Evolutionary conservation across 2,888 invertebrate genomes (phyloP), one percentile per base, ranked within the genome.

Genomic region (Deilephila elpenor): DNA sequence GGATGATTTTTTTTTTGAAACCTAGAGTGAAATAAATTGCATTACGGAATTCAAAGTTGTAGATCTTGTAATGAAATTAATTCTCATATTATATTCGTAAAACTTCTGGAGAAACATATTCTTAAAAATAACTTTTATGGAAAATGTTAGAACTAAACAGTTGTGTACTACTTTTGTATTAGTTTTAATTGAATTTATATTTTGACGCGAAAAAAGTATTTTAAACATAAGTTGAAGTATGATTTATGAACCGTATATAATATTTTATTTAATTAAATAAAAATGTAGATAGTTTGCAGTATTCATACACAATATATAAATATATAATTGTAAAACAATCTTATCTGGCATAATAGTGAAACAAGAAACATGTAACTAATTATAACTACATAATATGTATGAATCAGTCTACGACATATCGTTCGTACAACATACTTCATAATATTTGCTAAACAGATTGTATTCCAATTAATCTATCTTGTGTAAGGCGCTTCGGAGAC

Each of bases 291-390:
- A 44, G 44, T 44, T 44, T 44, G 44, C 44, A 44, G 0, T 44
- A 44, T 44, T 3, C 44, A 44, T 44, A 14, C 14, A 44, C 44
- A 44, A 44, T 44, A 44, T 44, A 44, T 44, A 14, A 44, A 44
- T 44, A 44, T 44, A 25, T 25, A 25, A 25, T 25, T 25, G 11
- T 44, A 44, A 11, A 44, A 44, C 44, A 44, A 44, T 44, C 14
- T 11, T 11, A 44, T 44, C 11, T 44, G 11, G 44, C 44, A 44
- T 44, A 3, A 14, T 44, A 44, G 3, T 44, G 14, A 56, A 56
- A 56, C 56, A n/a, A 56, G 56, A 56, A 56, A 56, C 56, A 56
- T 56, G 56, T 56, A 56, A 56, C n/a, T 56, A 17, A 56, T 56
- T 56, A 56, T 56, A 56, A 56, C 56, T 56, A 56, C 11, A 14